Percentiles rank a stretch among this genome's conserved stretches.
phyloP scores from a whole-genome alignment of 2,113 vertebrate species.

The Hymenochirus boettgeri region DNA sequence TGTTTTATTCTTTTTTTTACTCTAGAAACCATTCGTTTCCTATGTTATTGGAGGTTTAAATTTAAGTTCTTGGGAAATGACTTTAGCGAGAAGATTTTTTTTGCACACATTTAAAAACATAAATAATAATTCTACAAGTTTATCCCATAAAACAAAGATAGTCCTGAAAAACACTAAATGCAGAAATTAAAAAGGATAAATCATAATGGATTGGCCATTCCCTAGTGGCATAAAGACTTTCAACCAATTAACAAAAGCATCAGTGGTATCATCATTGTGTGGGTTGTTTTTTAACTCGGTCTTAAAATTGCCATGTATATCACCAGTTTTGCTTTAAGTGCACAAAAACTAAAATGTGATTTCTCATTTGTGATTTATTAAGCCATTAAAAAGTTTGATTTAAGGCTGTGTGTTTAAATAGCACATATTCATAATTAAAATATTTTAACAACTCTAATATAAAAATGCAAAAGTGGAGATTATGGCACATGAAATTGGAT shows the following conservation, averaged over 20 bases:
- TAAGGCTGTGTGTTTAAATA: background rate
- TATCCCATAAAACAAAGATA: background rate
- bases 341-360: background rate
- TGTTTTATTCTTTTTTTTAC: too few relatives aligned
- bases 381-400: background rate
- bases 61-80: background rate
- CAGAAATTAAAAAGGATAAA: slow-evolving; percentile 5
- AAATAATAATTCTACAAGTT: background rate
- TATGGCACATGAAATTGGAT: background rate
- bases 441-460: background rate
- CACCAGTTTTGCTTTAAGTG: background rate
- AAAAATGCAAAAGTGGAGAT: background rate
- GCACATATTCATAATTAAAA: background rate
- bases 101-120: background rate
- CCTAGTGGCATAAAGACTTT: background rate
- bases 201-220: slow-evolving; percentile 1
- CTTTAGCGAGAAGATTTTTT: background rate
- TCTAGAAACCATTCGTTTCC: too few relatives aligned
- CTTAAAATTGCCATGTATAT: background rate
- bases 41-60: too few relatives aligned
- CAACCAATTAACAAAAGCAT: background rate
- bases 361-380: background rate
- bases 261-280: background rate
- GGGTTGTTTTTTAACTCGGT: background rate
- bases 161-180: background rate